Percentiles rank a stretch among this genome's conserved stretches.
phyloP scores from a whole-genome alignment of 2,888 invertebrate species.

The Sisyra terminalis region DNA sequence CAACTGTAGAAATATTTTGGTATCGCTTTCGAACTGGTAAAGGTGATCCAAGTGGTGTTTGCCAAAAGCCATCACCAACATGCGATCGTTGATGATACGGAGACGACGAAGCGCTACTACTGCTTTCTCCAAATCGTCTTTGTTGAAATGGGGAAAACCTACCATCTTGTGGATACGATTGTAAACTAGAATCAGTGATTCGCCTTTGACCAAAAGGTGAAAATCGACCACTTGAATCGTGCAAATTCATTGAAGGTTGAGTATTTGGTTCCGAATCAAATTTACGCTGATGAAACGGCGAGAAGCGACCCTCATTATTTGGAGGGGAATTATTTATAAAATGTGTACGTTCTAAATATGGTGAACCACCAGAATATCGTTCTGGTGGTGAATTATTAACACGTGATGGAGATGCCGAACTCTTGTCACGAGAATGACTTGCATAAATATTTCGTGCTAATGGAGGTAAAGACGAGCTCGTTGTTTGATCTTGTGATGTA shows the following conservation, averaged over 20 bases:
- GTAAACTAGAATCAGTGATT: constrained; percentile 9
- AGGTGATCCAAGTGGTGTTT: constrained; percentile 25
- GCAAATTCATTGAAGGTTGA: constrained; percentile 6
- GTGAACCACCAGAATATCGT: constrained; percentile 12
- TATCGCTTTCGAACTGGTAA: constrained; percentile 24
- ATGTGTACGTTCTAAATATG: constrained; percentile 5
- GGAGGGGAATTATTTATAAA: constrained; percentile 12
- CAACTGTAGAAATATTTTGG: constrained; percentile 11
- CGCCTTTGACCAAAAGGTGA: constrained; percentile 12
- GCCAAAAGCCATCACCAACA: constrained; percentile 19
- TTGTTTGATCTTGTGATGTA: no score
- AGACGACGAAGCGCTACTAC: constrained; percentile 12
- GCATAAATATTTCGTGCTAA: no score
- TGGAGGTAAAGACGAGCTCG: no score
- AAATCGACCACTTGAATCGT: constrained; percentile 7
- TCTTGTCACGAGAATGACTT: no score
- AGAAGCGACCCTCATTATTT: constrained; percentile 15
- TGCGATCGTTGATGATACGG: constrained; percentile 17
- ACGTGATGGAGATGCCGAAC: neutral
- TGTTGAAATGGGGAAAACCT: constrained; percentile 13
- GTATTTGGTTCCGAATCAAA: constrained; percentile 1
- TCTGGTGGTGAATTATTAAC: constrained; percentile 13
- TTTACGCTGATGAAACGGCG: constrained; percentile 8
- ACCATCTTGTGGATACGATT: constrained; percentile 8
- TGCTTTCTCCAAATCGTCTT: constrained; percentile 10